A percentile compares a stretch with the other conserved stretches of the same genome.
Conservation (phyloP, 2,113 vertebrate species). For the Limnothrissa miodon region DNA sequence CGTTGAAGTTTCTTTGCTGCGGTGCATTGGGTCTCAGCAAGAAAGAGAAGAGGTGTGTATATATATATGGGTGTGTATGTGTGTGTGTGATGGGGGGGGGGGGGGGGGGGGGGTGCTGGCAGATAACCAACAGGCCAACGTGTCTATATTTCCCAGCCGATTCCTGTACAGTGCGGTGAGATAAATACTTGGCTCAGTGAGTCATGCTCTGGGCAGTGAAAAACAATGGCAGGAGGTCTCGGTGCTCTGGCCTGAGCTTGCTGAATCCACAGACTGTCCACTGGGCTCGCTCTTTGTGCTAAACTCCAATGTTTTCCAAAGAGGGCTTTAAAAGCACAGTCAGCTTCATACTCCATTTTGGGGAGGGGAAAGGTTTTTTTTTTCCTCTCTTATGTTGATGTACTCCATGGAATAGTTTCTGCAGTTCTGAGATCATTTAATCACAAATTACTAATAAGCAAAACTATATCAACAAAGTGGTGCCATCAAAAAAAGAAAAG, state of each 20-base stretch:
- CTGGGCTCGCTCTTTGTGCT: conserved; percentile 57
- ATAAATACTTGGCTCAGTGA: conserved; percentile 67
- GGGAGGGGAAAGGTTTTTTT: not conserved
- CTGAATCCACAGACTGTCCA: conserved; percentile 66
- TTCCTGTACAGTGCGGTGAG: conserved; percentile 50
- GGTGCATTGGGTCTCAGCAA: not conserved
- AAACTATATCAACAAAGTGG: too few relatives aligned
- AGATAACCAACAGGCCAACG: conserved; percentile 30
- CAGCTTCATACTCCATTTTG: conserved; percentile 17
- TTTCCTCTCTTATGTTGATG: not conserved
- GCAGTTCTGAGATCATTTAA: not conserved
- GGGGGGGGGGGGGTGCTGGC: too few relatives aligned
- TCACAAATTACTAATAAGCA: not conserved
- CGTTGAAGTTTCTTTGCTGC: not conserved
- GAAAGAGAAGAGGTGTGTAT: conserved; percentile 10
- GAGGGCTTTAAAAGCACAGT: conserved; percentile 42
- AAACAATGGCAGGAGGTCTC: conserved; percentile 73
- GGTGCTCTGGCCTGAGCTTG: conserved; percentile 52
- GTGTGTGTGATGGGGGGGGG: too few relatives aligned
- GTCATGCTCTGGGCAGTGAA: conserved; percentile 66
- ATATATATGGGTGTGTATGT: not conserved
- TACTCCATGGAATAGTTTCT: not conserved
- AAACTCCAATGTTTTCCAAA: conserved; percentile 55
- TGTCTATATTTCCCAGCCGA: conserved; percentile 37
- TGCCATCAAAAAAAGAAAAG: not conserved